These are phyloP conservation scores for Aix galericulata DNA, from an alignment of 2,113 vertebrate genomes.

Conservation along the genomic window DNA sequence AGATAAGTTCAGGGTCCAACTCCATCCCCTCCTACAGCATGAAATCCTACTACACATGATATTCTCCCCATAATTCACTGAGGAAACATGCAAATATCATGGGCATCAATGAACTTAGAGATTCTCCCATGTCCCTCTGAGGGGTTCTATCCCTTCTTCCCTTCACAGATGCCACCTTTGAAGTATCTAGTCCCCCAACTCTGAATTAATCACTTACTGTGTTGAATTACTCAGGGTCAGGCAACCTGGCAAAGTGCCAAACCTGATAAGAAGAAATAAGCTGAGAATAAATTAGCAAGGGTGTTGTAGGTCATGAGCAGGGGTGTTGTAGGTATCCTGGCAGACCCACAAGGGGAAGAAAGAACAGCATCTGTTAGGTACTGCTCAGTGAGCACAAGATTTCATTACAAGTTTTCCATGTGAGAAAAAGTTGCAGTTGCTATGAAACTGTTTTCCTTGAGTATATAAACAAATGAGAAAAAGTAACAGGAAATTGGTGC, in stretches of 20 bases:
- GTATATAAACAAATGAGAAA: neutral
- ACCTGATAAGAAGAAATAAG: conserved; percentile 33
- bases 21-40: neutral
- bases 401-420: conserved; percentile 16
- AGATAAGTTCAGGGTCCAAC: neutral
- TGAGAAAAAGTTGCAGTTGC: neutral
- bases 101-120: neutral
- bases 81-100: neutral
- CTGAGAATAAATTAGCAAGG: conserved; percentile 52
- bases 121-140: conserved; percentile 16
- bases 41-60: neutral
- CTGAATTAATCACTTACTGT: conserved; percentile 56
- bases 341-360: conserved; percentile 11
- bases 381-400: conserved; percentile 46
- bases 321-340: conserved; percentile 54
- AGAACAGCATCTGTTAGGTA: conserved; percentile 49
- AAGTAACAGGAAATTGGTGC: neutral
- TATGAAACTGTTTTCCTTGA: neutral
- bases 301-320: conserved; percentile 57
- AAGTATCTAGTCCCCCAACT: conserved; percentile 54
- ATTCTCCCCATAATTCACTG: neutral
- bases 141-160: conserved; percentile 1
- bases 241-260: conserved; percentile 44
- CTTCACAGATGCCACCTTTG: conserved; percentile 38
- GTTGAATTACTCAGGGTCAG: conserved; percentile 50